These are phyloP conservation scores for human (Homo sapiens) DNA, from an alignment of 2,113 vertebrate genomes.

Conservation along the genomic window DNA sequence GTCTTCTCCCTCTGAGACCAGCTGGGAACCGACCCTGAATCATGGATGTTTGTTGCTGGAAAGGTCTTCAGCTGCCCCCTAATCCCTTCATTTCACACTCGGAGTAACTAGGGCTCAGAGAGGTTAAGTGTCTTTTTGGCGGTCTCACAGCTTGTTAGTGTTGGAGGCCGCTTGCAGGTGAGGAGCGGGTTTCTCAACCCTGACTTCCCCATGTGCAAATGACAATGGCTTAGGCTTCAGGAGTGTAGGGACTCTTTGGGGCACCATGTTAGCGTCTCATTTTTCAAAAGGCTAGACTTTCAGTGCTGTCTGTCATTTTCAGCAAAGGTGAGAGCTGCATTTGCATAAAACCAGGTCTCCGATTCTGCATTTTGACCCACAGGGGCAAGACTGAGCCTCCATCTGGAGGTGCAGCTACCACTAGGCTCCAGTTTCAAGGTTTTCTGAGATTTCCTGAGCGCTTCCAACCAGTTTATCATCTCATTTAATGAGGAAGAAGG, in stretches of 20 bases:
- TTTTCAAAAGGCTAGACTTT: not conserved
- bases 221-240: fast-evolving
- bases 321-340: not conserved
- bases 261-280: fast-evolving
- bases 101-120: not conserved
- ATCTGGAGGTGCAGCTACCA: fast-evolving
- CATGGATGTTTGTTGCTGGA: fast-evolving
- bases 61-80: not conserved
- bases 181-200: fast-evolving
- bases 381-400: fast-evolving
- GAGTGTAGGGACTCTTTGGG: fast-evolving
- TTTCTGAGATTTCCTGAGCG: not conserved
- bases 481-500: not conserved
- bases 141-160: not conserved
- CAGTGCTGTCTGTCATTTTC: not conserved
- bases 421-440: fast-evolving
- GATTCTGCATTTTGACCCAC: not conserved
- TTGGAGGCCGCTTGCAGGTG: fast-evolving
- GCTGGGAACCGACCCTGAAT: fast-evolving
- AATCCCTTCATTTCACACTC: not conserved
- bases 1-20: not conserved
- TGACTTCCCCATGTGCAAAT: not conserved
- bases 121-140: not conserved
- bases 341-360: fast-evolving
- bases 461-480: not conserved